Conservation (phyloP, 2,888 invertebrate species). For the Galerucella calmariensis region DNA sequence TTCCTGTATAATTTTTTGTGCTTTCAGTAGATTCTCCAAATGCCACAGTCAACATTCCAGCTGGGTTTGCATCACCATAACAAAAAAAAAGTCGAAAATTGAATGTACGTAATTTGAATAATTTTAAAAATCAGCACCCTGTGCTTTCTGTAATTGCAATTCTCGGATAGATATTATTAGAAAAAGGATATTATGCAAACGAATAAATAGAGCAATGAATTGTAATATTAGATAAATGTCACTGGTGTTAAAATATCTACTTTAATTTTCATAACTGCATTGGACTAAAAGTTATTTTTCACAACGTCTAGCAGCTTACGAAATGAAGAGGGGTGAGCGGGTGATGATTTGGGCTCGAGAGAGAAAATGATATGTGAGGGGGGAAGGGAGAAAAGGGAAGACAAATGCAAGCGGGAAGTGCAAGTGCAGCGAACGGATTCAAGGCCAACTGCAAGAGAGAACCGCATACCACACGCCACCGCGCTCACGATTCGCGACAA, state of each 20-base stretch:
- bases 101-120: too few relatives aligned
- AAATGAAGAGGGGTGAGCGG: conserved; percentile 1
- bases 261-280: background rate
- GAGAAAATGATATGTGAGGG: conserved; percentile 40
- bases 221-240: background rate
- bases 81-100: too few relatives aligned
- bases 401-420: conserved; percentile 61
- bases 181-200: background rate
- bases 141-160: too few relatives aligned
- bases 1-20: too few relatives aligned
- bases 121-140: too few relatives aligned
- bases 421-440: conserved; percentile 67
- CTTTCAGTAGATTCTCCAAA: too few relatives aligned
- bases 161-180: background rate
- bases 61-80: too few relatives aligned
- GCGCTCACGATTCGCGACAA: conserved; percentile 14
- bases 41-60: too few relatives aligned
- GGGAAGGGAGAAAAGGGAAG: conserved; percentile 45
- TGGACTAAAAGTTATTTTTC: conserved; percentile 18
- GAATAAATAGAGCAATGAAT: background rate
- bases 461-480: conserved; percentile 45
- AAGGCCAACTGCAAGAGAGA: conserved; percentile 57
- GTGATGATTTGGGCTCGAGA: conserved; percentile 17
- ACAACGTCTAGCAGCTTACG: conserved; percentile 11
- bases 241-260: background rate